Evolutionary conservation across 2,797 vertebrate genomes (phyloP).

Genomic region (Myotis pilosus): DNA sequence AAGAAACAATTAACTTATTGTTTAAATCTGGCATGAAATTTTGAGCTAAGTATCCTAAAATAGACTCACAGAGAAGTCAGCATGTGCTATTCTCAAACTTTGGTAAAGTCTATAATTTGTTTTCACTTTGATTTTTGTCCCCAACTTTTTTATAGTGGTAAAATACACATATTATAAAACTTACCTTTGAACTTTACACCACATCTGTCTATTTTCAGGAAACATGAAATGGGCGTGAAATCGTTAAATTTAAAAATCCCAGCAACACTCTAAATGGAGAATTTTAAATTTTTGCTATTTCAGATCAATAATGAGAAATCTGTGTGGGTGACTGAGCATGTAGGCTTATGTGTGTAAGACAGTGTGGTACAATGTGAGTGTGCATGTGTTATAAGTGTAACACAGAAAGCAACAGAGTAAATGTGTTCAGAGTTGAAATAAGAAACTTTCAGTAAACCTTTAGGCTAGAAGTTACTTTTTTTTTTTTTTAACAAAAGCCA

Average conservation of each 20-base stretch:
- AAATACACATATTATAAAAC: neutral
- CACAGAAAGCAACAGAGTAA: neutral
- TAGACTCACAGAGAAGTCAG: neutral
- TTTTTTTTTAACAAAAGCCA: neutral
- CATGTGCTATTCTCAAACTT: neutral
- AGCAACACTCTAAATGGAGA: neutral
- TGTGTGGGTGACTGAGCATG: neutral
- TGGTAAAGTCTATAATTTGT: neutral
- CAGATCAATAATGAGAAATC: neutral
- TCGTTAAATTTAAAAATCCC: neutral
- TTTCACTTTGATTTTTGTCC: neutral
- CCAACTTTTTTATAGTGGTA: neutral
- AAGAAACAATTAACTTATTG: neutral
- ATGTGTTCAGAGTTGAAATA: neutral
- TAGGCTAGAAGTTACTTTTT: neutral
- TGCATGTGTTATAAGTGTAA: neutral
- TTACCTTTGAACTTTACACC: neutral
- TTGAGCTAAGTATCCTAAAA: neutral
- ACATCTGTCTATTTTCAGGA: neutral
- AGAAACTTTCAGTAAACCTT: conserved; percentile 32
- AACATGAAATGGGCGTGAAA: neutral
- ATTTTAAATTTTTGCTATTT: neutral
- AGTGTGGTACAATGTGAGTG: neutral
- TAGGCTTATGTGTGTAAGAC: neutral
- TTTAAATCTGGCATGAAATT: conserved; percentile 22